Conservation (phyloP, 2,888 invertebrate species). For the Caenorhabditis uteleia region DNA sequence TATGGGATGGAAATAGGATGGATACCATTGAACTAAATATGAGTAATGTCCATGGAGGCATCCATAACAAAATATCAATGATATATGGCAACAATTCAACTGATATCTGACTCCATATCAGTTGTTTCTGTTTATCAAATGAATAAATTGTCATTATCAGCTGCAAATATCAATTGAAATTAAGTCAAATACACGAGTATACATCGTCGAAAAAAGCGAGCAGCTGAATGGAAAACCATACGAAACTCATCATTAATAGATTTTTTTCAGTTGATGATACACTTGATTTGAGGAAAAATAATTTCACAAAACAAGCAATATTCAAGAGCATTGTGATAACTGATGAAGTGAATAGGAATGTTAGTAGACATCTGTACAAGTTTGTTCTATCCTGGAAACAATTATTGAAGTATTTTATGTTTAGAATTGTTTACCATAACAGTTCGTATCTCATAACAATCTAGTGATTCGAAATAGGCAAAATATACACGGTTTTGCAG, state of each 20-base stretch:
- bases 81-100: too few relatives aligned
- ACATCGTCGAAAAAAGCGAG: conserved; percentile 20
- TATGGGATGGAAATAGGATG: too few relatives aligned
- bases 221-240: conserved; percentile 13
- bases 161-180: too few relatives aligned
- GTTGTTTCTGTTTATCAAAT: too few relatives aligned
- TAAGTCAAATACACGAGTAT: too few relatives aligned
- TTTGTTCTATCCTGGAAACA: too few relatives aligned
- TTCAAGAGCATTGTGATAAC: conserved; percentile 9
- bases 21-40: too few relatives aligned
- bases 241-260: conserved; percentile 18
- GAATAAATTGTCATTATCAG: too few relatives aligned
- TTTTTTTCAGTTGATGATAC: conserved; percentile 17
- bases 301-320: conserved; percentile 11
- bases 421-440: conserved; percentile 5
- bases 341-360: conserved; percentile 4
- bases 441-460: conserved; percentile 16
- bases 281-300: conserved; percentile 11
- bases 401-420: conserved; percentile 6
- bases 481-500: conserved; percentile 10
- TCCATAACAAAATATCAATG: too few relatives aligned
- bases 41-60: too few relatives aligned
- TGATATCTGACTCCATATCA: too few relatives aligned
- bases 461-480: conserved; percentile 10
- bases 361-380: too few relatives aligned